Percentiles rank a stretch among this genome's conserved stretches.
These are phyloP conservation scores for Meteorus colon DNA, from an alignment of 2,888 invertebrate genomes.

Conservation along the genomic window DNA sequence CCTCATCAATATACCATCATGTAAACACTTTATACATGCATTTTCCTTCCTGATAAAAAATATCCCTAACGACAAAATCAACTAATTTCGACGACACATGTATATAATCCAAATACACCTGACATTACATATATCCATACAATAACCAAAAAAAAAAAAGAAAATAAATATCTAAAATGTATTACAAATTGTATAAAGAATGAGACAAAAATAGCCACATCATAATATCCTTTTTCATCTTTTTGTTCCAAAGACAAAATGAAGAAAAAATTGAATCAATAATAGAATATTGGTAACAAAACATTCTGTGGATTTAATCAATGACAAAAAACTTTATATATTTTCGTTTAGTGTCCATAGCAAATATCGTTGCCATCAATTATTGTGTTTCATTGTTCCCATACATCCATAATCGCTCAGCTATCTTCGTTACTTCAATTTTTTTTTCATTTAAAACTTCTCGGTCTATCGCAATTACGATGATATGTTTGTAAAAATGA, in stretches of 20 bases:
- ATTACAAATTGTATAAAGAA: neutral
- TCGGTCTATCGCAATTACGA: neutral
- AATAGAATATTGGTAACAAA: neutral
- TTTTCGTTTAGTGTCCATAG: neutral
- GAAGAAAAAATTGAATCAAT: neutral
- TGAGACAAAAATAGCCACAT: neutral
- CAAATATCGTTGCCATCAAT: no score
- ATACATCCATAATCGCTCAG: neutral
- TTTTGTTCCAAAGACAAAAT: neutral
- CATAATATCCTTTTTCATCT: neutral
- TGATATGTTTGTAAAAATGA: conserved; percentile 12
- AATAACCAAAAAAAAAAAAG: neutral
- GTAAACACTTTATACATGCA: neutral
- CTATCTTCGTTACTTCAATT: neutral
- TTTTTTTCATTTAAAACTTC: neutral
- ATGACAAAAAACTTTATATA: neutral
- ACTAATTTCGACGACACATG: neutral
- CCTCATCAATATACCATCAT: neutral
- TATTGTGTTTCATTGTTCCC: neutral
- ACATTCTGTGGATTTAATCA: neutral
- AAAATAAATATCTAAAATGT: neutral
- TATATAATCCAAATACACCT: neutral
- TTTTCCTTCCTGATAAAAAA: neutral
- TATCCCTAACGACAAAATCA: neutral
- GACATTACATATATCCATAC: neutral